Percentiles rank a stretch among this genome's conserved stretches.
phyloP scores from a whole-genome alignment of 2,113 vertebrate species.

The Entelurus aequoreus region DNA sequence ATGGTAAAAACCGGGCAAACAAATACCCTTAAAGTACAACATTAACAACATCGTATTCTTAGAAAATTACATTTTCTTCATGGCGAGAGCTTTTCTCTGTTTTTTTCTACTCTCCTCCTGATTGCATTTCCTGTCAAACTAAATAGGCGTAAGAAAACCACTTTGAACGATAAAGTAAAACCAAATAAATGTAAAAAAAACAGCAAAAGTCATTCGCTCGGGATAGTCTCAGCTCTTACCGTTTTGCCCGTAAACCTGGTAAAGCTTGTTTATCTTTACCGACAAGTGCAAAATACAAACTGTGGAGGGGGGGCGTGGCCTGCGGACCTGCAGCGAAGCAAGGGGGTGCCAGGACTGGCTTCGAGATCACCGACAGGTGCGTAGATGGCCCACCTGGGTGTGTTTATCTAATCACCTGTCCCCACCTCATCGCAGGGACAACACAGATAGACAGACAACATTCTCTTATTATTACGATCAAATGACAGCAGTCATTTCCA shows the following conservation, averaged over 20 bases:
- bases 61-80: conserved; percentile 51
- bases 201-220: conserved; percentile 20
- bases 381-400: too few species aligned
- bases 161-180: conserved; percentile 15
- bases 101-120: conserved; percentile 13
- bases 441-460: too few species aligned
- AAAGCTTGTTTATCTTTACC: conserved; percentile 11
- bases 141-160: conserved; percentile 35
- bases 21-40: conserved; percentile 60
- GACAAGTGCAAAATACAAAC: conserved; percentile 23
- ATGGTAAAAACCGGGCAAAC: conserved; percentile 55
- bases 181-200: conserved; percentile 12
- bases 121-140: conserved; percentile 30
- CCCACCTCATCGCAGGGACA: too few species aligned
- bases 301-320: too few species aligned
- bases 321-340: too few species aligned
- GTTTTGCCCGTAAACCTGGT: conserved; percentile 22
- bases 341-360: too few species aligned
- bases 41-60: conserved; percentile 57
- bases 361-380: too few species aligned
- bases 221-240: conserved; percentile 20
- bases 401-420: too few species aligned
- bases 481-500: too few species aligned
- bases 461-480: too few species aligned
- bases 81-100: conserved; percentile 2